Percentiles rank a stretch among this genome's conserved stretches.
Conservation (phyloP, 2,888 invertebrate genomes). For the Drosophila kuntzei region DNA sequence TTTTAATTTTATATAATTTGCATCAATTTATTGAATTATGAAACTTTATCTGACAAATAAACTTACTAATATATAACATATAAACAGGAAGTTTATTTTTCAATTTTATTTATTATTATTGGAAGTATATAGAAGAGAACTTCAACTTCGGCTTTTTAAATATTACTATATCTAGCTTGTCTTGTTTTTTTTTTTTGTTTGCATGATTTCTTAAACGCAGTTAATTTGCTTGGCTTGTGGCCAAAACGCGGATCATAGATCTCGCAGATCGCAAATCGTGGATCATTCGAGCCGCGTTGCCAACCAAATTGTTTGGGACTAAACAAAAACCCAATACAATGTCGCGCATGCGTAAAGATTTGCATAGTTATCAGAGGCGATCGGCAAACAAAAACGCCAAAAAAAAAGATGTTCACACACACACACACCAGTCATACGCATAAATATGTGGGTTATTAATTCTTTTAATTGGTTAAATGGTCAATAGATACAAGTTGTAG, state of each 20-base stretch:
- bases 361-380: slow-evolving; percentile 62
- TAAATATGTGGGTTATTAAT: slow-evolving; percentile 56
- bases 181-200: slow-evolving; percentile 21
- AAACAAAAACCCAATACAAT: slow-evolving; percentile 19
- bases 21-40: no score
- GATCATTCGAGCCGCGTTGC: slow-evolving; percentile 25
- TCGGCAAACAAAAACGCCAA: slow-evolving; percentile 55
- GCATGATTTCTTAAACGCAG: slow-evolving; percentile 58
- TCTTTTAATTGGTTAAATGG: slow-evolving; percentile 55
- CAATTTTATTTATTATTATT: neutral
- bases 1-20: no score
- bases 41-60: no score
- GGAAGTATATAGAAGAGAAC: no score
- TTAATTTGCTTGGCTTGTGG: slow-evolving; percentile 74
- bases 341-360: slow-evolving; percentile 73
- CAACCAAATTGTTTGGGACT: slow-evolving; percentile 29
- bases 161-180: neutral
- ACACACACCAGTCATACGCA: slow-evolving; percentile 2
- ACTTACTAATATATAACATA: no score
- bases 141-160: neutral
- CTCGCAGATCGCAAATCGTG: slow-evolving; percentile 5
- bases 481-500: slow-evolving; percentile 47
- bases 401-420: slow-evolving; percentile 24
- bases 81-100: no score
- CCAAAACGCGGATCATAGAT: slow-evolving; percentile 16